Evolutionary conservation across 2,888 invertebrate species (phyloP), one percentile per base, ranked within the genome.

Genomic region (Phengaris alcon): DNA sequence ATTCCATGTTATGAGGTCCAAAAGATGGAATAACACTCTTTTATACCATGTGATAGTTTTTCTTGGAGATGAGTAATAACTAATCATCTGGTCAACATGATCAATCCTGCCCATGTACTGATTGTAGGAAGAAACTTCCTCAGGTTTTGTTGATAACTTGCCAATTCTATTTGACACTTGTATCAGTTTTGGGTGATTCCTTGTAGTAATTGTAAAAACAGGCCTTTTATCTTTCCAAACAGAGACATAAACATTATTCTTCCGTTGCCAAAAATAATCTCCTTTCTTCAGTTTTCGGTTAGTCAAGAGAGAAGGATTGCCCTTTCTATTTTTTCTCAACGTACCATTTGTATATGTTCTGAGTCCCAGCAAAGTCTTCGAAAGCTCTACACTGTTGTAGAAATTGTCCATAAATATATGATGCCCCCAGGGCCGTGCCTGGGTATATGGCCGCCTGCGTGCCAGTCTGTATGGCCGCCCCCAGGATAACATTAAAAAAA

Each of bases 251-350:
- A 80, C 78, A 70, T 78, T 75, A 9, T 75, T 76, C 51, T 79
- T 79, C n/a, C n/a, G 70, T 51, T 54, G 70, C 80, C 79, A 80
- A 10, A 77, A 55, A 75, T 79, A 76, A 10, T 79, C 77, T 57
- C 78, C 77, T 76, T 79, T 81, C 72, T 79, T 79, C 64, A 80
- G 64, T 75, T 78, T 81, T 75, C 54, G n/a, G n/a, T n/a, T n/a
- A n/a, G n/a, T n/a, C n/a, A n/a, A n/a, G n/a, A n/a, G n/a, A n/a
- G n/a, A n/a, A n/a, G n/a, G n/a, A n/a, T n/a, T n/a, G n/a, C n/a
- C n/a, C n/a, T n/a, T n/a, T n/a, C n/a, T n/a, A n/a, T n/a, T n/a
- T n/a, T n/a, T n/a, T n/a, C n/a, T n/a, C n/a, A n/a, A n/a, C n/a
- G n/a, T n/a, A n/a, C n/a, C n/a, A n/a, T n/a, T n/a, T n/a, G n/a